Evolutionary conservation across 1,140 invertebrate species (phyloP), one percentile per base, ranked within the genome.

Genomic region (Panagrolaimus sp.): DNA sequence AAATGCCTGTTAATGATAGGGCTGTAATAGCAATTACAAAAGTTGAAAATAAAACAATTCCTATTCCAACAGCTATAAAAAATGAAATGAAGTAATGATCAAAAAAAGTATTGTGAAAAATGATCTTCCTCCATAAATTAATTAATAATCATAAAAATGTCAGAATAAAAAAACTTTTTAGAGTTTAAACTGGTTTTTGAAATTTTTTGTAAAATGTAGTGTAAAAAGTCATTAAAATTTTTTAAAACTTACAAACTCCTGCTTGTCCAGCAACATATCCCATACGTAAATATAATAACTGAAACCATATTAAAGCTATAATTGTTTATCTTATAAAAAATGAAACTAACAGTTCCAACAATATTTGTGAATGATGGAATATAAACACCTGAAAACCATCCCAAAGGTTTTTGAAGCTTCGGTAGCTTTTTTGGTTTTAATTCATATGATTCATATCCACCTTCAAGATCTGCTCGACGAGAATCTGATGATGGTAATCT

Each of bases 291-390:
- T 70, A 70, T 44, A 70, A 38, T 23, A 70, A 25, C 31, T 38
- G 7, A 38, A 38, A 38, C 2, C 2, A 7, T 38, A 38, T 38
- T n/a, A 38, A 2, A 7, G 31, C 7, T 4, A 38, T 38, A 38
- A 38, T 38, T 38, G 7, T 7, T 2, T 38, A 38, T 4, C 7
- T 38, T 38, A 38, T 38, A 38, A 38, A 38, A 38, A 38, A n/a
- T n/a, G n/a, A n/a, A 38, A 38, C 31, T 38, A 38, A 38, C 31
- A 16, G 69, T 70, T 7, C 69, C 69, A 44, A 68, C 65, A 47
- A 70, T 70, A 69, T 70, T 70, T 25, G 69, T 70, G 42, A 69
- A 70, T 9, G 65, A 38, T 20, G 69, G 65, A 23, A 70, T 62
- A 67, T 68, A 70, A 25, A 70, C 69, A 0, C 64, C 69, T 23